These are phyloP conservation scores for Todiramphus chloris DNA, from an alignment of 2,113 vertebrate species.

Conservation along the genomic window DNA sequence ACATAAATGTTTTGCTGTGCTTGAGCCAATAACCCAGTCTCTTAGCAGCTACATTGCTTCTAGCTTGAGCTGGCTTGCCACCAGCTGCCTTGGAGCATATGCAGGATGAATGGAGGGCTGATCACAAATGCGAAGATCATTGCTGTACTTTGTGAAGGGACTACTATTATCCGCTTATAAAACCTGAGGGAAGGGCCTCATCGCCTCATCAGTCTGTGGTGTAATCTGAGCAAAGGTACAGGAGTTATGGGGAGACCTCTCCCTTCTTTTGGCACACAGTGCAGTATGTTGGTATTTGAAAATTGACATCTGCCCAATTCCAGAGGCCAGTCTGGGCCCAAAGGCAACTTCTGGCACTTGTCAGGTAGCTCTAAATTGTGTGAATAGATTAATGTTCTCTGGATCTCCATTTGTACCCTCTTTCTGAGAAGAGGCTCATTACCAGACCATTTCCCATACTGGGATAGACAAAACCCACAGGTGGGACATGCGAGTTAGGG, in stretches of 20 bases:
- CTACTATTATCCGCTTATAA: rapidly evolving
- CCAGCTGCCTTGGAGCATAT: background rate
- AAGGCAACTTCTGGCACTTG: background rate
- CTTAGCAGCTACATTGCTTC: background rate
- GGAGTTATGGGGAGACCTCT: background rate
- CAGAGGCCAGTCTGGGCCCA: background rate
- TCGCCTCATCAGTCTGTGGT: background rate
- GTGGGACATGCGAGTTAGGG: background rate
- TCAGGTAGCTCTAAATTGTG: background rate
- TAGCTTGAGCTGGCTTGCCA: background rate
- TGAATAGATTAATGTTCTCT: background rate
- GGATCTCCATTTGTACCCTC: background rate
- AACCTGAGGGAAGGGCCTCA: background rate
- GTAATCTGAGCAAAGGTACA: background rate
- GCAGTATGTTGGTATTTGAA: background rate
- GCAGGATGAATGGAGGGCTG: background rate
- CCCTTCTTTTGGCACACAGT: background rate
- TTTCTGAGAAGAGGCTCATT: background rate
- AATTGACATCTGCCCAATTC: background rate
- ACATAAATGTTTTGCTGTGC: background rate
- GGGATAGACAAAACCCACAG: background rate
- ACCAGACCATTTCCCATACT: background rate
- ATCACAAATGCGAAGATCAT: rapidly evolving
- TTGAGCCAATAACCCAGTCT: background rate
- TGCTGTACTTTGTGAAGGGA: background rate